These are phyloP conservation scores for Pseudopipra pipra DNA, from an alignment of 2,113 vertebrate genomes.

Conservation along the genomic window DNA sequence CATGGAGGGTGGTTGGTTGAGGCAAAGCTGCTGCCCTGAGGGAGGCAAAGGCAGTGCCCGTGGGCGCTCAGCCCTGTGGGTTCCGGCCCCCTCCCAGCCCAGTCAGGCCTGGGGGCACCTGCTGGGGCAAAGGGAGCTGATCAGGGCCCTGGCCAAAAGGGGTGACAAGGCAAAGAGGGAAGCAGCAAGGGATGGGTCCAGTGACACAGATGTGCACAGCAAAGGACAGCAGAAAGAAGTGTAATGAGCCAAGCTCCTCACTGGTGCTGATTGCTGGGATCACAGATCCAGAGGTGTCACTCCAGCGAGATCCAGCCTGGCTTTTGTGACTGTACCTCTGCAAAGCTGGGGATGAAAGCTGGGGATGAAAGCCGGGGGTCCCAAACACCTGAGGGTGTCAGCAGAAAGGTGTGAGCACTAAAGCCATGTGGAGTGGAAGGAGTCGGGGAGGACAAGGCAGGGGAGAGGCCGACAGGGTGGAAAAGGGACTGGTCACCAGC, in stretches of 20 bases:
- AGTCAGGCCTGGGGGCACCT: too few species aligned
- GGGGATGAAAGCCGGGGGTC: too few species aligned
- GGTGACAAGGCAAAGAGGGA: not conserved
- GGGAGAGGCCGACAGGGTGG: not conserved
- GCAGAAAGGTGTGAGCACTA: not conserved
- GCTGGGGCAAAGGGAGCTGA: too few species aligned
- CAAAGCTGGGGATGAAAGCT: not conserved
- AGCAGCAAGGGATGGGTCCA: not conserved
- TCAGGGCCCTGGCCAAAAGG: not conserved
- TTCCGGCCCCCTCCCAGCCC: too few species aligned
- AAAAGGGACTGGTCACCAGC: not conserved
- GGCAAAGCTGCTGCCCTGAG: too few species aligned
- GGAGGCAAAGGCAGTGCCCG: too few species aligned
- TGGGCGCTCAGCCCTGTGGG: too few species aligned
- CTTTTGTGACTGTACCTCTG: not conserved
- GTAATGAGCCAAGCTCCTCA: not conserved
- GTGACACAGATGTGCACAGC: not conserved
- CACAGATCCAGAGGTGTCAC: not conserved
- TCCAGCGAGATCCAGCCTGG: not conserved
- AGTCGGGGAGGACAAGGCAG: not conserved
- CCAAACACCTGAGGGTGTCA: not conserved
- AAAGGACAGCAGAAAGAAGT: too few species aligned
- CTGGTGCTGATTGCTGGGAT: accelerated
- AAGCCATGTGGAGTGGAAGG: not conserved
- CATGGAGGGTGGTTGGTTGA: too few species aligned